Conservation (phyloP, 2,797 vertebrate genomes). For the Myotis planiceps region DNA sequence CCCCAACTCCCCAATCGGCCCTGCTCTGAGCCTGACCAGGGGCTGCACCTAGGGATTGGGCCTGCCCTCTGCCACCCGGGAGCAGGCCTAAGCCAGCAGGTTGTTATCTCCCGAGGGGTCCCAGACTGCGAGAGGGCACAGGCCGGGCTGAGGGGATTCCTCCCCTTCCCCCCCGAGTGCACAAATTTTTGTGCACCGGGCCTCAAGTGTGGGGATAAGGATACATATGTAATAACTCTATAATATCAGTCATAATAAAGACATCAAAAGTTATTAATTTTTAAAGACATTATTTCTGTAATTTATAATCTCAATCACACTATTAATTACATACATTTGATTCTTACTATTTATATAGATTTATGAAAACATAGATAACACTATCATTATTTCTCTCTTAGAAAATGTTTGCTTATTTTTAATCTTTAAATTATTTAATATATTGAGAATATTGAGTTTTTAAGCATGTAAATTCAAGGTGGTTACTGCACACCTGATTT, state of each 20-base stretch:
- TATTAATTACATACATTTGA: slow-evolving; percentile 66
- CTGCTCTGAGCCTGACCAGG: too few relatives aligned
- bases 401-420: slow-evolving; percentile 6
- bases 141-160: too few relatives aligned
- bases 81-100: too few relatives aligned
- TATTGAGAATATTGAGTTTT: slow-evolving; percentile 30
- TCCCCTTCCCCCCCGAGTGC: too few relatives aligned
- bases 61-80: too few relatives aligned
- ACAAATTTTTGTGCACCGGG: too few relatives aligned
- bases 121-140: too few relatives aligned
- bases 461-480: slow-evolving; percentile 8
- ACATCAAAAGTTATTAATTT: slow-evolving; percentile 52
- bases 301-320: slow-evolving; percentile 61
- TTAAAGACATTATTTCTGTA: slow-evolving; percentile 37
- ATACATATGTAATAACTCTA: too few relatives aligned
- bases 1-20: too few relatives aligned
- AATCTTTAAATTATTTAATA: neutral
- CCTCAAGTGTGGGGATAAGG: too few relatives aligned
- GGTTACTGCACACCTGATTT: slow-evolving; percentile 51
- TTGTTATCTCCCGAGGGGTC: too few relatives aligned
- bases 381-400: neutral
- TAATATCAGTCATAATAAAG: slow-evolving; percentile 61
- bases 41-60: too few relatives aligned
- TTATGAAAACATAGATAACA: slow-evolving; percentile 39
- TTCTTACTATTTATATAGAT: slow-evolving; percentile 20